These are phyloP conservation scores for Drosophila nr. fundita DNA, from an alignment of 2,888 invertebrate species.

Conservation along the genomic window DNA sequence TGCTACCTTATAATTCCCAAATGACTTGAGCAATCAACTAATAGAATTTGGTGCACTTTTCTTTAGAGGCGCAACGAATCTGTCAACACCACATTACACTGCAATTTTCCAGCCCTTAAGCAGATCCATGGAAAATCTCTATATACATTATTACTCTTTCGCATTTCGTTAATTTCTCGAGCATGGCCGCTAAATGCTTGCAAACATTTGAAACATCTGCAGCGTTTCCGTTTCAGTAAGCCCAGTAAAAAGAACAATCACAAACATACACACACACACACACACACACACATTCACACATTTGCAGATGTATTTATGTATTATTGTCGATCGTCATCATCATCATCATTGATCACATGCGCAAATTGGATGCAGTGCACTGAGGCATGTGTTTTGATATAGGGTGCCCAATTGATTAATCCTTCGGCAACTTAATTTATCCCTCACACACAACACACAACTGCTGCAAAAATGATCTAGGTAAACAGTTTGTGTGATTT, in stretches of 20 bases:
- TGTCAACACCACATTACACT: constrained; percentile 30
- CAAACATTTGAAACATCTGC: constrained; percentile 58
- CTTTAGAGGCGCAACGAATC: constrained; percentile 10
- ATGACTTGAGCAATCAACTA: constrained; percentile 7
- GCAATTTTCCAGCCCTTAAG: constrained; percentile 2
- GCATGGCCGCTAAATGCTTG: constrained; percentile 46
- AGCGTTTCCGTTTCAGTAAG: constrained; percentile 44
- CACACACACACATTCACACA: constrained; percentile 28
- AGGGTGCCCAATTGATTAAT: constrained; percentile 52
- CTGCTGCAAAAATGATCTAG: constrained; percentile 52
- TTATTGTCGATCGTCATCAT: constrained; percentile 42
- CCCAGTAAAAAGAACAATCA: constrained; percentile 49
- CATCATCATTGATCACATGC: constrained; percentile 55
- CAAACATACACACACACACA: constrained; percentile 3
- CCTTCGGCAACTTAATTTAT: constrained; percentile 58
- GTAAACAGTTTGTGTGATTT: constrained; percentile 60
- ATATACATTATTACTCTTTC: constrained; percentile 19
- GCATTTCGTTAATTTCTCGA: constrained; percentile 36
- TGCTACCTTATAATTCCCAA: constrained; percentile 18
- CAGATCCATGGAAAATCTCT: background rate
- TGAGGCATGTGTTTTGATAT: constrained; percentile 62
- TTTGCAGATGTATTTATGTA: constrained; percentile 3
- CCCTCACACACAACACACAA: constrained; percentile 24
- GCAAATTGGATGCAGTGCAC: constrained; percentile 61
- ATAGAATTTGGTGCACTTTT: background rate